These are phyloP conservation scores for Callaeas wilsoni DNA, from an alignment of 2,113 vertebrate species.

Conservation along the genomic window DNA sequence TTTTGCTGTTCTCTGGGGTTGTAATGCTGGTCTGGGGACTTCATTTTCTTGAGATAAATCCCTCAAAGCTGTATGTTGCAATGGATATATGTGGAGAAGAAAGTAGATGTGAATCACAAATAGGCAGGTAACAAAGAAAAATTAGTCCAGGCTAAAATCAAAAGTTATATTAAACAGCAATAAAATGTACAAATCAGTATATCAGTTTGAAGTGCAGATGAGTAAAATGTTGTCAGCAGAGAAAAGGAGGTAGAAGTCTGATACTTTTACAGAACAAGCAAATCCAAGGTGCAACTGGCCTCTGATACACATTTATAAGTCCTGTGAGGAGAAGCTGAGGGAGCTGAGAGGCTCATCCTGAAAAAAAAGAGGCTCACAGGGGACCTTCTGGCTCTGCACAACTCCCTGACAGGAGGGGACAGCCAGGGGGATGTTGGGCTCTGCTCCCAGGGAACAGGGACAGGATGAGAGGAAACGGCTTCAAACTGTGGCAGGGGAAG, in stretches of 20 bases:
- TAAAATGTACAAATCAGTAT: not conserved
- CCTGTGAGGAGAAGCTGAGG: not conserved
- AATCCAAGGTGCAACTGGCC: rapidly evolving
- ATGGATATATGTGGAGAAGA: not conserved
- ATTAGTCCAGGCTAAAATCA: not conserved
- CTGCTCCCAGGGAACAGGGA: not conserved
- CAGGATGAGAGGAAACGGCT: rapidly evolving
- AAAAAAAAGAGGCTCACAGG: not conserved
- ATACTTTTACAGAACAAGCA: not conserved
- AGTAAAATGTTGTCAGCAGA: not conserved
- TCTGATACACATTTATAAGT: not conserved
- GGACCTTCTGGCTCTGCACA: not conserved
- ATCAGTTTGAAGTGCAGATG: not conserved
- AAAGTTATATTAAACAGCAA: not conserved
- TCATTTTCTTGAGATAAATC: not conserved
- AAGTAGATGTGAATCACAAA: not conserved
- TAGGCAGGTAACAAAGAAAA: not conserved
- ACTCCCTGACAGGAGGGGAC: not conserved
- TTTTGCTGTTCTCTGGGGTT: not conserved
- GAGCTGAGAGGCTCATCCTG: not conserved
- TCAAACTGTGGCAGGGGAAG: rapidly evolving
- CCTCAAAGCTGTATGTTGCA: not conserved
- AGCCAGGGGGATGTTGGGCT: rapidly evolving
- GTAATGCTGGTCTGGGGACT: not conserved
- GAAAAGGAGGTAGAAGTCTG: not conserved